Conservation (phyloP, 2,113 vertebrate genomes). For the Tamias sibiricus region DNA sequence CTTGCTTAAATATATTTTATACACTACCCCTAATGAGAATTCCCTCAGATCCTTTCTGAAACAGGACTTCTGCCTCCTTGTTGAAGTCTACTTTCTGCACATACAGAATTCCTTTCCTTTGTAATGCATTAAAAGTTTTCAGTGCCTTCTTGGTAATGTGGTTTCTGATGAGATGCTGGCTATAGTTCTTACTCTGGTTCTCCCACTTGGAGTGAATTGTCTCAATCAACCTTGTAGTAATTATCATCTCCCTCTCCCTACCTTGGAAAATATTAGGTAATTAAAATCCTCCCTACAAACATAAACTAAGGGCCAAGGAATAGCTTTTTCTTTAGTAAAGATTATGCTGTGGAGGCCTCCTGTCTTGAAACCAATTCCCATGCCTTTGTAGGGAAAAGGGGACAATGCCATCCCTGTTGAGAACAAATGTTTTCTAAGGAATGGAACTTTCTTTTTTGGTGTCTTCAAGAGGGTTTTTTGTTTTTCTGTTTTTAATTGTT, state of each 20-base stretch:
- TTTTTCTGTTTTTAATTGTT: neutral
- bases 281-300: no score
- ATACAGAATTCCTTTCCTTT: neutral
- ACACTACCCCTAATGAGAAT: neutral
- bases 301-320: no score
- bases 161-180: neutral
- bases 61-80: neutral
- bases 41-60: neutral
- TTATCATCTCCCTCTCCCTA: no score
- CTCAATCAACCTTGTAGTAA: no score
- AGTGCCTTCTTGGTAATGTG: neutral
- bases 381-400: no score
- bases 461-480: neutral
- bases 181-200: neutral
- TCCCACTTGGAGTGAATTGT: no score
- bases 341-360: no score
- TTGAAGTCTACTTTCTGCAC: neutral
- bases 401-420: no score
- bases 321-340: no score
- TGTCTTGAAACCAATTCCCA: neutral
- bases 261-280: no score
- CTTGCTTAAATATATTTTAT: neutral
- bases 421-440: neutral
- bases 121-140: neutral
- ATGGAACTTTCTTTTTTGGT: neutral